A percentile compares a stretch with the other conserved stretches of the same genome.
Conservation (phyloP, 2,797 vertebrate species). For the Clarias platycephalus region DNA sequence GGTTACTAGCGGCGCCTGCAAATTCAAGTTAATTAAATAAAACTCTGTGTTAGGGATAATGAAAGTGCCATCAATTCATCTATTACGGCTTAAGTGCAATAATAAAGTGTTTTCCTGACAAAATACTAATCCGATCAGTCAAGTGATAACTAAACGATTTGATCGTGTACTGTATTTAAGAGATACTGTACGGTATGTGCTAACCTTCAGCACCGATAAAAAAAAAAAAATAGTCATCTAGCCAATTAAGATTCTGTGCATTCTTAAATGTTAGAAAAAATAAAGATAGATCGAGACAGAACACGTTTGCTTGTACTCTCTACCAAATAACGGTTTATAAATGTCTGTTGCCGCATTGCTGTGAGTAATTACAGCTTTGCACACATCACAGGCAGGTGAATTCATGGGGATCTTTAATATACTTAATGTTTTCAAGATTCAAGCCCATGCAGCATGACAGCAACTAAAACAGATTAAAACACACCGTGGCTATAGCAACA, state of each 20-base stretch:
- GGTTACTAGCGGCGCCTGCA: not conserved
- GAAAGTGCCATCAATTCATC: not conserved
- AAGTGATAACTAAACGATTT: not conserved
- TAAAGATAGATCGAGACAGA: constrained; percentile 16
- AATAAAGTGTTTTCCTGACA: not conserved
- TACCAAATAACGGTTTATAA: constrained; percentile 28
- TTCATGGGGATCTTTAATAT: constrained; percentile 1
- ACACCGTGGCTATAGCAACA: not conserved
- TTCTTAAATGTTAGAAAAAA: constrained; percentile 4
- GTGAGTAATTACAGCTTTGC: constrained; percentile 21
- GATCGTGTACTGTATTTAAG: not conserved
- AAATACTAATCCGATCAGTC: not conserved
- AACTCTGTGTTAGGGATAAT: not conserved
- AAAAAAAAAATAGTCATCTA: constrained; percentile 16
- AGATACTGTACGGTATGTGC: not conserved
- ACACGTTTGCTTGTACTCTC: constrained; percentile 18
- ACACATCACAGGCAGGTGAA: constrained; percentile 1
- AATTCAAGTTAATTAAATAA: not conserved
- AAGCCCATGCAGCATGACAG: constrained; percentile 9
- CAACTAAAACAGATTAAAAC: constrained; percentile 33
- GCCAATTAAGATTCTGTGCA: not conserved
- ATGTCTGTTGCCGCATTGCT: constrained; percentile 22
- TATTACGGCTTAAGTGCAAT: not conserved
- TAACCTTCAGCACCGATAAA: constrained; percentile 10
- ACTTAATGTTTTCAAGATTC: constrained; percentile 21